Evolutionary conservation across 2,797 vertebrate genomes (phyloP).

Genomic region (Eidolon dupreanum): DNA sequence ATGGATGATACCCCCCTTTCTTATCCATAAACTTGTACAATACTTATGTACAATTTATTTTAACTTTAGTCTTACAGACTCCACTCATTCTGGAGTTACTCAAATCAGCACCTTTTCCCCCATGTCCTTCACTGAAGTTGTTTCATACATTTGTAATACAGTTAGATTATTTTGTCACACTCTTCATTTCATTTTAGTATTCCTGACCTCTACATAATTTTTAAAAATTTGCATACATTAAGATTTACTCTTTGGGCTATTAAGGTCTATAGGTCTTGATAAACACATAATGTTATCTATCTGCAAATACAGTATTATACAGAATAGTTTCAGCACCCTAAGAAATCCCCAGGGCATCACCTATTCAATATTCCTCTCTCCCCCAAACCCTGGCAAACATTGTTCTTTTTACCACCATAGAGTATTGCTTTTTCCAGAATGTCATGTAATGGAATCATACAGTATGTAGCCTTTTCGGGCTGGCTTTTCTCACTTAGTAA

Average conservation of each 20-base stretch:
- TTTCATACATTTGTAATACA: not conserved
- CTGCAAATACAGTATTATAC: not conserved
- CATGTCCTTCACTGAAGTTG: not conserved
- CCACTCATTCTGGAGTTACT: not conserved
- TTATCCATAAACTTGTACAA: not conserved
- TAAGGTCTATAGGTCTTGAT: not conserved
- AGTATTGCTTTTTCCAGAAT: slow-evolving; percentile 14
- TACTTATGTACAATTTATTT: not conserved
- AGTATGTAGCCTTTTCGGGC: not conserved
- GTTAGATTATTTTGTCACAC: not conserved
- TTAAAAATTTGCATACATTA: not conserved
- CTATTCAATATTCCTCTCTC: not conserved
- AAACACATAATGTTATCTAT: not conserved
- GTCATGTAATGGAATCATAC: not conserved
- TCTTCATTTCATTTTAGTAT: not conserved
- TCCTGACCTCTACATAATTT: not conserved
- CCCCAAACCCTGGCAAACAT: not conserved
- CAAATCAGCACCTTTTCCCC: not conserved
- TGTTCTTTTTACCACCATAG: not conserved
- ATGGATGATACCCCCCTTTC: not conserved
- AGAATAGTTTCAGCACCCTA: not conserved
- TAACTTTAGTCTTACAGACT: not conserved
- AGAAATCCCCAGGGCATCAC: not conserved
- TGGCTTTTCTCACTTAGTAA: not conserved
- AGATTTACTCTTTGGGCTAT: not conserved